These are phyloP conservation scores for Hylia prasina DNA, from an alignment of 2,113 vertebrate genomes.

Conservation along the genomic window DNA sequence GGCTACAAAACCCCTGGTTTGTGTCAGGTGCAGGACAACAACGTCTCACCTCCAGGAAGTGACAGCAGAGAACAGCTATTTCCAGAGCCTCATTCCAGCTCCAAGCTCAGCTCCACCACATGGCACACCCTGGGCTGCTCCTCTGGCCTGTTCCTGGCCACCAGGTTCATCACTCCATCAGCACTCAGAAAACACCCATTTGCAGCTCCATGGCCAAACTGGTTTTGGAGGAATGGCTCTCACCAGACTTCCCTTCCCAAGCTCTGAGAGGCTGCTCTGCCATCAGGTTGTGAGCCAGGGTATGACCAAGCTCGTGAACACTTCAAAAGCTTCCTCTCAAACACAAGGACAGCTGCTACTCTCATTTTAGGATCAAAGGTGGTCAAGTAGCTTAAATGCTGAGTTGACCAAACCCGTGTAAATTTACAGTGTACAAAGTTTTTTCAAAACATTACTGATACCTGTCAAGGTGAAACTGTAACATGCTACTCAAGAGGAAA, in stretches of 20 bases:
- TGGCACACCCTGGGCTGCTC: not conserved
- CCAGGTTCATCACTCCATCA: not conserved
- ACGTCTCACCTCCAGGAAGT: not conserved
- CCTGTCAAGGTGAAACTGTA: not conserved
- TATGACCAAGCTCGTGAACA: not conserved
- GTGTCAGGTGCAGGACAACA: not conserved
- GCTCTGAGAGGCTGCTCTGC: not conserved
- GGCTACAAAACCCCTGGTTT: not conserved
- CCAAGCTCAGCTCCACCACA: not conserved
- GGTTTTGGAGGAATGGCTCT: not conserved
- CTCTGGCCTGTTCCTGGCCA: not conserved
- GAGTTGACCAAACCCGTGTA: not conserved
- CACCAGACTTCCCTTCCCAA: not conserved
- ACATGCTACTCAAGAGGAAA: accelerated
- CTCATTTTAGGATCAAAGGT: not conserved
- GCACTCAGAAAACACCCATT: not conserved
- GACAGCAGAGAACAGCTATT: not conserved
- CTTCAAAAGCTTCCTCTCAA: not conserved
- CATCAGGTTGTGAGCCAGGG: not conserved
- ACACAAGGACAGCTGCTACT: not conserved
- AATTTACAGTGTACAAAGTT: not conserved
- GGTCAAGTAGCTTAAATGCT: not conserved
- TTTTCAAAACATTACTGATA: not conserved
- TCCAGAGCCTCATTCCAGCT: not conserved
- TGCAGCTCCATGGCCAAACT: not conserved